Base-by-base conservation (phyloP, 1,140 invertebrate genomes). In the Dreissena polymorpha region DNA sequence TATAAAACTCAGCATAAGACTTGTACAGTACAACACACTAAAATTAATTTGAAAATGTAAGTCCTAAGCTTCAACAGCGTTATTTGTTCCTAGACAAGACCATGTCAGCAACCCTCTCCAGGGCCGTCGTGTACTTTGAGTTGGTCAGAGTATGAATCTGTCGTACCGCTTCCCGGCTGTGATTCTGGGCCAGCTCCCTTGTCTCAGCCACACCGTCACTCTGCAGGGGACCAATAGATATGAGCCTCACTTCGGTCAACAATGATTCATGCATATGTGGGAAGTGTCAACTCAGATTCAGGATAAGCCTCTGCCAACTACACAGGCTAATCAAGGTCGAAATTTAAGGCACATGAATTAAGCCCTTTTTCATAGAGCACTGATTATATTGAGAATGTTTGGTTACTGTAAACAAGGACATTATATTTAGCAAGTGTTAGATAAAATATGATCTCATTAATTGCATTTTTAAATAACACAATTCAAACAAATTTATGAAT, bases 121-220 rank as follows among this genome's bases (percentile, higher is more conserved):
- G 86, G 12, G 89, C 89, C 12, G 85, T 65, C 27, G 86, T 85
- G 13, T 85, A 68, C 27, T 84, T 64, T 27, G 89, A 91, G 0
- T 83, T 23, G 25, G 75, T 76, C 12, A 92, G 81, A 57, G 85
- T 49, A 53, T 79, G 60, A 8, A 91, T 78, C 25, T 86, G 82
- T 53, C 73, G 63, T 10, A 91, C 79, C 3, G 92, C 92, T 65
- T 98, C 97, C 16, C 96, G 93, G 90, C 97, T 97, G 92, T 99
- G 97, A 89, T 98, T 96, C 89, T 95, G 95, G n/a, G 98, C 98
- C 78, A 99, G 94, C 89, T 97, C 96, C 89, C 96, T 95, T 0
- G 98, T 99, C 91, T 99, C 97, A 86, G 97, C 96, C 8, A 99
- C 94, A 25, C 98, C 98, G 88, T 97, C 96, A 86, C 94, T 94